phyloP scores from a whole-genome alignment of 2,797 vertebrate species.

The Agapornis canus region DNA sequence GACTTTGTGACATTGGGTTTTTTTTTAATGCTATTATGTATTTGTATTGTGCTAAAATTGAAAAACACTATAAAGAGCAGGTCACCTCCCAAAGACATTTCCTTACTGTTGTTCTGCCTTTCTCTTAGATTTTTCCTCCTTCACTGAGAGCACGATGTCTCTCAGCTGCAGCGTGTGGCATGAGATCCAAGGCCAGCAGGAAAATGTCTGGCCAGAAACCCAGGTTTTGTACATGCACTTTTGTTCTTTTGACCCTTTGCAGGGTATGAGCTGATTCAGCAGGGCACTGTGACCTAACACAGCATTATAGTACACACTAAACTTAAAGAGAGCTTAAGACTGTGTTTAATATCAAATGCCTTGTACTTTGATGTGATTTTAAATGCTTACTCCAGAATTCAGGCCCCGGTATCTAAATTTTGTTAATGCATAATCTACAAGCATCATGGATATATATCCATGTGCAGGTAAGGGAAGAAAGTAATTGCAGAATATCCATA shows the following conservation, averaged over 20 bases:
- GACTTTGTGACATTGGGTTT: not conserved
- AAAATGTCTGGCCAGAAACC: not conserved
- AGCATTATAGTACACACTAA: not conserved
- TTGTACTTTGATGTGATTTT: not conserved
- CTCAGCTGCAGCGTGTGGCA: rapidly evolving
- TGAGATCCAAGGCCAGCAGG: not conserved
- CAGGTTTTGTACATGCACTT: not conserved
- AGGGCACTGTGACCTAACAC: not conserved
- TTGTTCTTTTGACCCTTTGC: not conserved
- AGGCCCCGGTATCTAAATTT: not conserved
- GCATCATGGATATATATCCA: rapidly evolving
- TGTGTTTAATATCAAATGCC: not conserved
- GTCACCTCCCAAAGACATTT: not conserved
- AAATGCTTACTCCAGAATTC: not conserved
- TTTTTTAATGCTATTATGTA: not conserved
- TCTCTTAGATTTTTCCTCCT: not conserved
- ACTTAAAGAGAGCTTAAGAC: not conserved
- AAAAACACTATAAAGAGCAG: not conserved
- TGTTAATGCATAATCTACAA: not conserved
- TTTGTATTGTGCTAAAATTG: slow-evolving; percentile 1
- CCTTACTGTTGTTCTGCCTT: not conserved
- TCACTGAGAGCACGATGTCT: not conserved
- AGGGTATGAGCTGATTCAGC: not conserved
- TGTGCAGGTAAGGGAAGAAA: not conserved
- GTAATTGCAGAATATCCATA: not conserved